Evolutionary conservation across 2,113 vertebrate species (phyloP).

Genomic region (Malurus melanocephalus): DNA sequence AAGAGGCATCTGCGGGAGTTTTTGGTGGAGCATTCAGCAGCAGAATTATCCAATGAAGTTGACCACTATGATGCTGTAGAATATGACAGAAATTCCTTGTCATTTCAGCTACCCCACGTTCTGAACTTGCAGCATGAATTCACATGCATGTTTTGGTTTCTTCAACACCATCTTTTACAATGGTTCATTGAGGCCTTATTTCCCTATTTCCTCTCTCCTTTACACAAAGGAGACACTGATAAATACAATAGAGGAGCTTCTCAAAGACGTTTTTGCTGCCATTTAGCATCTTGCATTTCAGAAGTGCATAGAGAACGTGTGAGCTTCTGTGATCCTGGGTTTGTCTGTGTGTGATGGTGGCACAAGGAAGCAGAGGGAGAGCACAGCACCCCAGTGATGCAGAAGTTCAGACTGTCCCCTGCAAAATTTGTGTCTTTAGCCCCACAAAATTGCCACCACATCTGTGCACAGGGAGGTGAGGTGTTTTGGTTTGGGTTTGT

Average conservation of each 20-base stretch:
- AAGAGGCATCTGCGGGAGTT: not conserved
- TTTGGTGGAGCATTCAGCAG: not conserved
- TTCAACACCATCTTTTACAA: not conserved
- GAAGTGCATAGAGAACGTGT: not conserved
- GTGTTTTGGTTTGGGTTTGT: not conserved
- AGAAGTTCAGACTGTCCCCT: not conserved
- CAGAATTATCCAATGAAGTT: not conserved
- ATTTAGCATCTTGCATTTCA: not conserved
- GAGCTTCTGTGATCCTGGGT: not conserved
- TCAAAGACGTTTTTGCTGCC: not conserved
- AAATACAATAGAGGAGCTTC: not conserved
- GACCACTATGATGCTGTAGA: not conserved
- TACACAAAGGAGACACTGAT: not conserved
- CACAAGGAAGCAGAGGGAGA: not conserved
- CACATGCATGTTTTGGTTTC: not conserved
- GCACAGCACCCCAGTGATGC: not conserved
- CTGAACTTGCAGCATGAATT: not conserved
- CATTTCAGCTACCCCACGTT: not conserved
- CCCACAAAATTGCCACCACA: not conserved
- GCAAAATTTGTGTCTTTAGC: not conserved
- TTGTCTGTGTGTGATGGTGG: not conserved
- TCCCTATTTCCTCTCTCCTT: not conserved
- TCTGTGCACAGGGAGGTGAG: not conserved
- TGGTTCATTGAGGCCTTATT: not conserved
- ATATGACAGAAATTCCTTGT: not conserved